These are phyloP conservation scores for Ctenodactylus gundi DNA, from an alignment of 2,113 vertebrate genomes.

Conservation along the genomic window DNA sequence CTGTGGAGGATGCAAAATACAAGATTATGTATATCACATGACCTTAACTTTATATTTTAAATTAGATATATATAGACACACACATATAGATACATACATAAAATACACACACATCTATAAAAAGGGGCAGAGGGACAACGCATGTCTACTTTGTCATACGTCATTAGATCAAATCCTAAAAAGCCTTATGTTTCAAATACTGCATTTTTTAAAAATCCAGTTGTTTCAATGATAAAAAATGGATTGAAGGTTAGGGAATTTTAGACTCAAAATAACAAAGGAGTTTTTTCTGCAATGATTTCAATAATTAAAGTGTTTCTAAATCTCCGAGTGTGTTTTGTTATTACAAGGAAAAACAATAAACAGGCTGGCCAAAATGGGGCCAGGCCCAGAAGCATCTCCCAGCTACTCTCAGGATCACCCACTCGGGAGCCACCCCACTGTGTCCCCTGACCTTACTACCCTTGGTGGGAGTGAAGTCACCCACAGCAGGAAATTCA, in stretches of 20 bases:
- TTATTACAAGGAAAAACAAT: constrained; percentile 26
- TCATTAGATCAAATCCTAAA: constrained; percentile 29
- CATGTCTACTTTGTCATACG: not conserved
- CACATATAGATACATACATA: not conserved
- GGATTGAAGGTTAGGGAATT: not conserved
- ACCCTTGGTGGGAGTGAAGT: not conserved
- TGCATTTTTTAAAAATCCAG: not conserved
- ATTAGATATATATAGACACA: not conserved
- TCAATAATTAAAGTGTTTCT: constrained; percentile 9
- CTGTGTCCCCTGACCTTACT: not conserved
- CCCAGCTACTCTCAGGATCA: not conserved
- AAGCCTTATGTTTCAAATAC: not conserved
- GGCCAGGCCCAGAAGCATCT: not conserved
- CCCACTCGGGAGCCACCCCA: not conserved
- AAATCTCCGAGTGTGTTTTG: not conserved
- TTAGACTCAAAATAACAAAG: not conserved
- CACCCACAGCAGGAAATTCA: not conserved
- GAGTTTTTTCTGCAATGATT: not conserved
- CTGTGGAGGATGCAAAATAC: constrained; percentile 28
- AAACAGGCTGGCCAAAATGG: not conserved
- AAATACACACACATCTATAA: not conserved
- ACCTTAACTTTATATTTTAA: not conserved
- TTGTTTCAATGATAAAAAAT: constrained; percentile 1
- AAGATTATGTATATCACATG: not conserved
- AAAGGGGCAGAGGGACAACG: not conserved